phyloP scores from a whole-genome alignment of 2,888 invertebrate genomes.

The Leptinotarsa rubiginosa region DNA sequence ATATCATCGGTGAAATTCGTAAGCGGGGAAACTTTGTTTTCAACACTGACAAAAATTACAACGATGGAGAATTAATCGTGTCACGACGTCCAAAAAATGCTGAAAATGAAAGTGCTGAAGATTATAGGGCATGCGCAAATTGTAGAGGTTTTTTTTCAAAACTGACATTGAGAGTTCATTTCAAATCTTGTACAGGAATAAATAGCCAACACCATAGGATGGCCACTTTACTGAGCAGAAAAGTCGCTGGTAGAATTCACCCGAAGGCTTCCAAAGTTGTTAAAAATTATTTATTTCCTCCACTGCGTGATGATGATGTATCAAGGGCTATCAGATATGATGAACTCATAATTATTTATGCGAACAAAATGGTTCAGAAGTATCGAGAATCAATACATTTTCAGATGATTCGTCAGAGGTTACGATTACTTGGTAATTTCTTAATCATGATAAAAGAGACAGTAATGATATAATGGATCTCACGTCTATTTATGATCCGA shows the following conservation, averaged over 20 bases:
- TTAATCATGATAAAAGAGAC: constrained; percentile 29
- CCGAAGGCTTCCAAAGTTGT: constrained; percentile 19
- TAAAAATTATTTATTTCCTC: constrained; percentile 25
- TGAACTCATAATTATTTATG: constrained; percentile 28
- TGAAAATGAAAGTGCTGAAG: constrained; percentile 1
- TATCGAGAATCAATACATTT: constrained; percentile 41
- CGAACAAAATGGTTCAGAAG: constrained; percentile 35
- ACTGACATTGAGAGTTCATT: constrained; percentile 20
- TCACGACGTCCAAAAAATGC: constrained; percentile 15
- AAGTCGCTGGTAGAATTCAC: constrained; percentile 14
- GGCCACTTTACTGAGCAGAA: constrained; percentile 21
- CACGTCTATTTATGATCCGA: constrained; percentile 44
- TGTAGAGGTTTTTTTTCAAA: constrained; percentile 34
- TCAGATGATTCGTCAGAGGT: constrained; percentile 44
- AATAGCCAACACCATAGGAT: not conserved
- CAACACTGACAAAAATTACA: constrained; percentile 22
- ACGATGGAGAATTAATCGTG: constrained; percentile 31
- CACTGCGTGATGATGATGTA: constrained; percentile 29
- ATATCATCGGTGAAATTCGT: constrained; percentile 20
- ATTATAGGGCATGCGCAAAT: constrained; percentile 28
- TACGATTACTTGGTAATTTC: constrained; percentile 45
- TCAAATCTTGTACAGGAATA: constrained; percentile 18
- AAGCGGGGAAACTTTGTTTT: constrained; percentile 29
- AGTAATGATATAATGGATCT: constrained; percentile 40
- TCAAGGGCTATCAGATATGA: constrained; percentile 24